Evolutionary conservation across 2,888 invertebrate genomes (phyloP).

Genomic region (Pachycephus smyrnensis): DNA sequence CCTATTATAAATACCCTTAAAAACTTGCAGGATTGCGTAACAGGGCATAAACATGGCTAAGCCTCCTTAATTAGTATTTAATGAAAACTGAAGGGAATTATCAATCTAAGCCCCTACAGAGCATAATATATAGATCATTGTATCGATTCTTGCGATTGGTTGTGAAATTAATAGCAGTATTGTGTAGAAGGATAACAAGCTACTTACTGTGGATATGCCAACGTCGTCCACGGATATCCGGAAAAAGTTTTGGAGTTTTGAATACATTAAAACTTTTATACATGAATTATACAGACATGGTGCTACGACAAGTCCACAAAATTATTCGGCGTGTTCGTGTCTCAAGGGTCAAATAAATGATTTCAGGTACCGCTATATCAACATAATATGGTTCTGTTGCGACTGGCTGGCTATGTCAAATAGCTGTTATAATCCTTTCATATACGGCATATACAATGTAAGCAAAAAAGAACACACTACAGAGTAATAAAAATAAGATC

Average conservation of each 20-base stretch:
- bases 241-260: background rate
- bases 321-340: background rate
- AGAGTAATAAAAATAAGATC: background rate
- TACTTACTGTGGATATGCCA: too few relatives aligned
- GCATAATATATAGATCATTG: background rate
- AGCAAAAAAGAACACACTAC: conserved; percentile 63
- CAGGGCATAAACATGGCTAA: background rate
- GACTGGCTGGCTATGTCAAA: conserved; percentile 93
- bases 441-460: conserved; percentile 91
- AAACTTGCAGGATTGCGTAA: background rate
- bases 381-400: conserved; percentile 87
- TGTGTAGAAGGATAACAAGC: background rate
- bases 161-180: background rate
- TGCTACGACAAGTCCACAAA: background rate
- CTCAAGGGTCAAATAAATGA: conserved; percentile 1
- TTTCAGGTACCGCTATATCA: conserved; percentile 82
- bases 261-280: background rate
- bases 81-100: too few relatives aligned
- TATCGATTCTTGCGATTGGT: background rate
- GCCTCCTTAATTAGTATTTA: background rate
- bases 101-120: too few relatives aligned
- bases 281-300: background rate
- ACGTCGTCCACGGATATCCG: background rate
- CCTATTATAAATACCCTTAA: background rate
- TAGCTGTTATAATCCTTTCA: conserved; percentile 91